Conservation (phyloP, 2,797 vertebrate genomes). For the Sternotherus odoratus region DNA sequence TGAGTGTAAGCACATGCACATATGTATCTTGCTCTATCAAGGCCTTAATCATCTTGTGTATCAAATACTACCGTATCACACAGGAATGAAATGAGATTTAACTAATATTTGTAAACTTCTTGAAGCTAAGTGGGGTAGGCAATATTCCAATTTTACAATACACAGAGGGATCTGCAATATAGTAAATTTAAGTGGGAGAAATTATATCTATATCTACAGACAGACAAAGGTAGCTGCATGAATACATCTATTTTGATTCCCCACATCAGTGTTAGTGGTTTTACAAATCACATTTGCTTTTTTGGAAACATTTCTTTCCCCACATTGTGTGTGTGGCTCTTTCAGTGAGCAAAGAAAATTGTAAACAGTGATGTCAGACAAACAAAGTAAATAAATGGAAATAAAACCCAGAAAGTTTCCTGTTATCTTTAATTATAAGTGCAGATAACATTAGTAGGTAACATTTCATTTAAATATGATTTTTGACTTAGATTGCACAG, state of each 20-base stretch:
- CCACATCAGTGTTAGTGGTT: not conserved
- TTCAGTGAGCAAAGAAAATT: not conserved
- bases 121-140: not conserved
- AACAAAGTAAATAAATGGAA: not conserved
- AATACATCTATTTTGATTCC: fast-evolving
- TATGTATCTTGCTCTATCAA: not conserved
- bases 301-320: not conserved
- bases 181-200: not conserved
- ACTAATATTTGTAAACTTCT: not conserved
- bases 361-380: not conserved
- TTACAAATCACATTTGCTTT: not conserved
- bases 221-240: not conserved
- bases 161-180: fast-evolving
- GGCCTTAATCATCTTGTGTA: not conserved
- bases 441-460: not conserved
- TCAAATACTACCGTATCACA: not conserved
- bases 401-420: not conserved
- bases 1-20: not conserved
- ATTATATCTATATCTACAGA: not conserved
- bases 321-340: fast-evolving
- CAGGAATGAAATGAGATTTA: not conserved
- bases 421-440: not conserved
- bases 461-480: not conserved
- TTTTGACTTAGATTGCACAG: not conserved
- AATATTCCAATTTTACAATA: not conserved